phyloP scores from a whole-genome alignment of 2,113 vertebrate species.

The Podarcis muralis region DNA sequence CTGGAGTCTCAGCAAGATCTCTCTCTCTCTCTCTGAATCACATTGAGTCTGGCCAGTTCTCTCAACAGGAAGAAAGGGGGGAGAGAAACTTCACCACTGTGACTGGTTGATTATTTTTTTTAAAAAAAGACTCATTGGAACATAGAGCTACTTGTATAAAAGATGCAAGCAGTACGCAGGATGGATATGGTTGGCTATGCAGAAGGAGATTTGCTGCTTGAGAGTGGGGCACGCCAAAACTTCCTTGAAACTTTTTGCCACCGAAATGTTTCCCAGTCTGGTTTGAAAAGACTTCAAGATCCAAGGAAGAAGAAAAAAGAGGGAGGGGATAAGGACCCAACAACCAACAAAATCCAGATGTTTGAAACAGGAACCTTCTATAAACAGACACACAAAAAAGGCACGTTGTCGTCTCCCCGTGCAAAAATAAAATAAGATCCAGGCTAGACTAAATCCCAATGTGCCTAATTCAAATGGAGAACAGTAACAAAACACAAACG shows the following conservation, averaged over 20 bases:
- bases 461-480: conserved; percentile 37
- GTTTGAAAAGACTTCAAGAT: conserved; percentile 49
- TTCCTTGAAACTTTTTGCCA: conserved; percentile 34
- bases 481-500: conserved; percentile 20
- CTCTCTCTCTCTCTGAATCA: conserved; percentile 41
- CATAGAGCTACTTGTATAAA: conserved; percentile 47
- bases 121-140: conserved; percentile 60
- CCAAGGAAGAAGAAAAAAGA: conserved; percentile 15
- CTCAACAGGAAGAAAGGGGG: conserved; percentile 59
- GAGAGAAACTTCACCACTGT: conserved; percentile 44
- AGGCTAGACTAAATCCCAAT: conserved; percentile 53
- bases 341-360: conserved; percentile 60
- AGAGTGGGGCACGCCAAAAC: conserved; percentile 35
- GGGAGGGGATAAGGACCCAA: too few relatives aligned
- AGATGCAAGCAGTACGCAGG: conserved; percentile 47
- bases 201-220: not conserved
- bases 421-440: conserved; percentile 34
- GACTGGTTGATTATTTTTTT: not conserved
- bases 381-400: conserved; percentile 4
- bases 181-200: conserved; percentile 47
- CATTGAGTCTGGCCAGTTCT: conserved; percentile 59
- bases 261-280: conserved; percentile 44
- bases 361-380: conserved; percentile 34
- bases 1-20: conserved; percentile 49
- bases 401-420: too few relatives aligned